Evolutionary conservation across 2,888 invertebrate genomes (phyloP).

Genomic region (Neoitamus cyanurus): DNA sequence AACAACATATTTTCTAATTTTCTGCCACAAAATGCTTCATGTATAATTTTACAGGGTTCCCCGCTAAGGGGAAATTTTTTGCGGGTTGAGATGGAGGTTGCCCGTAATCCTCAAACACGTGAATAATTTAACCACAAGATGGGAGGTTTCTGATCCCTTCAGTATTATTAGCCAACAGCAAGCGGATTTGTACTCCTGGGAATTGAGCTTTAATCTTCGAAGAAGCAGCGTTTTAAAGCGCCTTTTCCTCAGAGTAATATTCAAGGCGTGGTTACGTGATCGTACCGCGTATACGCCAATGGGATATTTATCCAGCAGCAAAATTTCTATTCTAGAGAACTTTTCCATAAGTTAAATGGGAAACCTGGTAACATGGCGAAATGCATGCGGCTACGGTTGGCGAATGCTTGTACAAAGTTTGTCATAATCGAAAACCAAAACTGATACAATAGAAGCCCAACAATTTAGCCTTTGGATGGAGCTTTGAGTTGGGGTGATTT

Average conservation of each 20-base stretch:
- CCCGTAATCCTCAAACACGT: slow-evolving; percentile 20
- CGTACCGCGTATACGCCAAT: neutral
- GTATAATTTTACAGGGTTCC: neutral
- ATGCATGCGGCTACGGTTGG: neutral
- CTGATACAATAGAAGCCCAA: too few relatives aligned
- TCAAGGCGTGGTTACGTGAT: neutral
- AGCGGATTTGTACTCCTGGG: neutral
- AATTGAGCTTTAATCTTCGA: neutral
- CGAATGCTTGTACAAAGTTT: too few relatives aligned
- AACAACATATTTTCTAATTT: neutral
- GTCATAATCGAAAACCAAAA: too few relatives aligned
- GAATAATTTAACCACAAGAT: slow-evolving; percentile 29
- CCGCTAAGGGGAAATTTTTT: neutral
- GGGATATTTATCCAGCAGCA: neutral
- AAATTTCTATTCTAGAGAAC: neutral
- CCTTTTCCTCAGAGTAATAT: neutral
- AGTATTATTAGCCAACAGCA: neutral
- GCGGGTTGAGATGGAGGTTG: neutral
- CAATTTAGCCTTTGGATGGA: too few relatives aligned
- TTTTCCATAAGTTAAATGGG: neutral
- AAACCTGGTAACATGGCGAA: neutral
- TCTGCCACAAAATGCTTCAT: neutral
- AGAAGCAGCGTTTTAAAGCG: neutral
- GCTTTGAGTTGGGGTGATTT: too few relatives aligned
- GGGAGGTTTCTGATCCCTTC: neutral